Evolutionary conservation across 2,113 vertebrate species (phyloP).

Genomic region (Tetraodon nigroviridis): DNA sequence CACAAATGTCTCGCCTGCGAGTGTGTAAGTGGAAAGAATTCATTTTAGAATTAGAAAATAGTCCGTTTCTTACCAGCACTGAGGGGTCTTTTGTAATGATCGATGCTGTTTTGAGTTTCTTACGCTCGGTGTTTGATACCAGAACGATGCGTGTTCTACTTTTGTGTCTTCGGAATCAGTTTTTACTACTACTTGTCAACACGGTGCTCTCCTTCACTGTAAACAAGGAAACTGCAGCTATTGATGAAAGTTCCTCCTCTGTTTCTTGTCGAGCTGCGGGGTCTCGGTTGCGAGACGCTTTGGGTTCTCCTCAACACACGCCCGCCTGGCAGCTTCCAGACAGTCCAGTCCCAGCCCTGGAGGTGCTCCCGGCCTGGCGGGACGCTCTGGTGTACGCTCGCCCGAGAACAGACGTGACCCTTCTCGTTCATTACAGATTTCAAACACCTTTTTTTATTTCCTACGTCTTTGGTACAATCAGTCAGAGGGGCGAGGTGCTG

Average conservation of each 20-base stretch:
- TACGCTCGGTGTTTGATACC: slow-evolving; percentile 70
- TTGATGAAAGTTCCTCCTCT: slow-evolving; percentile 54
- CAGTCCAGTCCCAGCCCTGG: slow-evolving; percentile 26
- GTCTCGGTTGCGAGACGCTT: slow-evolving; percentile 29
- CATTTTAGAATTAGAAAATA: slow-evolving; percentile 45
- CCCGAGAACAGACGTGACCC: slow-evolving; percentile 37
- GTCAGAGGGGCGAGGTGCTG: slow-evolving; percentile 29
- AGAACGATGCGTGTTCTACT: slow-evolving; percentile 59
- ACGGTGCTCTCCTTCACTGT: slow-evolving; percentile 78
- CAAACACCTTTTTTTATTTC: slow-evolving; percentile 18
- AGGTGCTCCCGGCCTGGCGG: slow-evolving; percentile 10
- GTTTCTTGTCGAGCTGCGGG: slow-evolving; percentile 51
- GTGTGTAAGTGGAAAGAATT: slow-evolving; percentile 28
- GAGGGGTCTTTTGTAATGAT: slow-evolving; percentile 69
- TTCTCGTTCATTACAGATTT: slow-evolving; percentile 18
- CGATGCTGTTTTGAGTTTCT: slow-evolving; percentile 64
- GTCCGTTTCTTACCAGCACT: slow-evolving; percentile 72
- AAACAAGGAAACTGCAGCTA: slow-evolving; percentile 78
- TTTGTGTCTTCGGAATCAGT: slow-evolving; percentile 66
- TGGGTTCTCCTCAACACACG: slow-evolving; percentile 33
- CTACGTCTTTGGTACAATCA: slow-evolving; percentile 15
- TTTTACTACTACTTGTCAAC: slow-evolving; percentile 64
- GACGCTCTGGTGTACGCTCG: slow-evolving; percentile 15
- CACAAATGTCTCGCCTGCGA: slow-evolving; percentile 26
- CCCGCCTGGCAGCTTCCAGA: slow-evolving; percentile 46